Base-by-base conservation (phyloP, 2,888 invertebrate species). In the Scaptomyza flava region DNA sequence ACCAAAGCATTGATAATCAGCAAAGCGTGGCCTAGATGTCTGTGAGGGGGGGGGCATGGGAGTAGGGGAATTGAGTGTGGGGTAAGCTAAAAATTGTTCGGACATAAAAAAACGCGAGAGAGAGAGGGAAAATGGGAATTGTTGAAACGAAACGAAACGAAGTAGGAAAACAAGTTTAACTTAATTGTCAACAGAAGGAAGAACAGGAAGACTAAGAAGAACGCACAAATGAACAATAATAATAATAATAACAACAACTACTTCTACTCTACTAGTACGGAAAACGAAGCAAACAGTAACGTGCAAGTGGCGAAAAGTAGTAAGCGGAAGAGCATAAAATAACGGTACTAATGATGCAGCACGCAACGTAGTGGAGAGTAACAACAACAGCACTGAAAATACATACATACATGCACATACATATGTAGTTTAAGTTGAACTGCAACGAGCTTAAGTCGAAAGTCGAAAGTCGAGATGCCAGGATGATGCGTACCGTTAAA, bases 111-210 rank as follows among this genome's bases (percentile, higher is more conserved):
- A 17, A 17, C 17, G 17, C 1, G 17, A 17, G 17, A 17, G 9
- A 31, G 33, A 14, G 41, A 23, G 58, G 11, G 9, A 27, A 23
- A 20, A 30, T n/a, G 61, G 51, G 60, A 81, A 87, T 70, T 75
- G 85, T 69, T 72, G 68, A 87, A 87, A 72, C 77, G 79, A 85
- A 87, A 72, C 77, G 79, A 85, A 87, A 75, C 76, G 72, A 41
- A 87, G 79, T 78, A 85, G 68, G 87, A 87, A 87, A 87, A 76
- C 88, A 87, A 82, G 86, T 82, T 87, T 82, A 87, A 82, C 81
- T 82, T 82, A 82, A 82, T 82, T 82, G 81, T 82, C 81, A 82
- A 87, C 81, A 64, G 43, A 33, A 43, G 12, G 7, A 14, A 17
- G 23, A 43, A 38, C 3, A n/a, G 36, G 36, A 38, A 1, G 17